phyloP scores from a whole-genome alignment of 2,888 invertebrate species.

The Megalurothrips usitatus region DNA sequence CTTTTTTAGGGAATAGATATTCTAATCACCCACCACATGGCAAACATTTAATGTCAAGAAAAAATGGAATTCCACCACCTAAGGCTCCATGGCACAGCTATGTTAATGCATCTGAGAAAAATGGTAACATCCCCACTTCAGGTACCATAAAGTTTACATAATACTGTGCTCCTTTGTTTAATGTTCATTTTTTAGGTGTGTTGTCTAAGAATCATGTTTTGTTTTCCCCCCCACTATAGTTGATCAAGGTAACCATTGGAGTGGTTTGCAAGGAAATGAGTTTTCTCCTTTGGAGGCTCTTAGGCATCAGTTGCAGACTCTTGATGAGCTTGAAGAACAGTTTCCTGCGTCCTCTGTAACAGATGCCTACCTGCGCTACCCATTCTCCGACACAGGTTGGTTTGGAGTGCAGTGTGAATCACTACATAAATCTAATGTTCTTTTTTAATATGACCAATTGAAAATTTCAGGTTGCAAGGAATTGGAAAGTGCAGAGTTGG shows the following conservation, averaged over 20 bases:
- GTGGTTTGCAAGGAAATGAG: slow-evolving; percentile 41
- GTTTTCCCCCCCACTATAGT: too few relatives aligned
- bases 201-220: not conserved
- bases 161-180: not conserved
- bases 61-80: not conserved
- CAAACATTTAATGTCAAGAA: not conserved
- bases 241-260: not conserved
- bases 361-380: slow-evolving; percentile 74
- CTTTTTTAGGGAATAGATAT: slow-evolving; percentile 11
- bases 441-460: slow-evolving; percentile 34
- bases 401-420: not conserved
- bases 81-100: not conserved
- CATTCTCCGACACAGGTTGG: slow-evolving; percentile 67
- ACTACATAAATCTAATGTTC: slow-evolving; percentile 32
- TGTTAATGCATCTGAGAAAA: not conserved
- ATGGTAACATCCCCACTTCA: not conserved
- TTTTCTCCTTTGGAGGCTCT: slow-evolving; percentile 69
- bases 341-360: slow-evolving; percentile 64
- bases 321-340: slow-evolving; percentile 78
- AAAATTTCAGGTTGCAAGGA: slow-evolving; percentile 33
- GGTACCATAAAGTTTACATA: not conserved
- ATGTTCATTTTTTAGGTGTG: not conserved
- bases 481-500: slow-evolving; percentile 56
- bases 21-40: not conserved
- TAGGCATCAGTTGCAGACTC: slow-evolving; percentile 71